These are phyloP conservation scores for Lepidocyrtoides sp. DNA, from an alignment of 2,888 invertebrate genomes.

Conservation along the genomic window DNA sequence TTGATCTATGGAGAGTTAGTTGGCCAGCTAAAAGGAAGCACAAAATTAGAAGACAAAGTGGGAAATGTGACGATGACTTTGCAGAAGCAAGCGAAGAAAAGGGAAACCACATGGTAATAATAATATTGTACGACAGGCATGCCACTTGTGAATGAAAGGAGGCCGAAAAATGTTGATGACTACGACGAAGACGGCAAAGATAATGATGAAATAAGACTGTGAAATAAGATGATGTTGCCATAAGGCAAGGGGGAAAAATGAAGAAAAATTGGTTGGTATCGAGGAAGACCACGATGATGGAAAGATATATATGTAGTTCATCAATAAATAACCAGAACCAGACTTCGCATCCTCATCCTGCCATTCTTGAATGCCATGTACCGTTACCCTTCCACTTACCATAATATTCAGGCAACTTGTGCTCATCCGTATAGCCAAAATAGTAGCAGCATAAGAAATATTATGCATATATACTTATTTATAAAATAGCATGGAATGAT, in stretches of 20 bases:
- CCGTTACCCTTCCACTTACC: background rate
- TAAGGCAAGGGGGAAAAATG: constrained; percentile 6
- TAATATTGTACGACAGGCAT: constrained; percentile 4
- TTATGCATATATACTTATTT: background rate
- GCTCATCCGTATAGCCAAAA: too few species aligned
- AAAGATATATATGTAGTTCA: constrained; percentile 40
- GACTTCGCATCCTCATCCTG: constrained; percentile 22
- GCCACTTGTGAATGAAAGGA: constrained; percentile 29
- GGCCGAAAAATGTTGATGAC: background rate
- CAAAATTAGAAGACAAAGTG: background rate
- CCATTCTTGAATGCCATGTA: background rate
- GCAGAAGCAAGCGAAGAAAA: background rate
- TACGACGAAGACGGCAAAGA: constrained; percentile 10
- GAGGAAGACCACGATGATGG: constrained; percentile 3
- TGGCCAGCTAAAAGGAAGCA: background rate
- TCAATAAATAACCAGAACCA: constrained; percentile 49
- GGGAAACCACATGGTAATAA: background rate
- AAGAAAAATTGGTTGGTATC: background rate
- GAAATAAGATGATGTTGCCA: background rate
- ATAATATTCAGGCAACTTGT: background rate
- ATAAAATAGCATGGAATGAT: constrained; percentile 28
- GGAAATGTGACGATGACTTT: background rate
- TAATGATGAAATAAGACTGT: constrained; percentile 31
- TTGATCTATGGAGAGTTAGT: background rate
- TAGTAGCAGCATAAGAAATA: background rate